Conservation (phyloP, 2,888 invertebrate genomes). For the Gonocerus acuteangulatus region DNA sequence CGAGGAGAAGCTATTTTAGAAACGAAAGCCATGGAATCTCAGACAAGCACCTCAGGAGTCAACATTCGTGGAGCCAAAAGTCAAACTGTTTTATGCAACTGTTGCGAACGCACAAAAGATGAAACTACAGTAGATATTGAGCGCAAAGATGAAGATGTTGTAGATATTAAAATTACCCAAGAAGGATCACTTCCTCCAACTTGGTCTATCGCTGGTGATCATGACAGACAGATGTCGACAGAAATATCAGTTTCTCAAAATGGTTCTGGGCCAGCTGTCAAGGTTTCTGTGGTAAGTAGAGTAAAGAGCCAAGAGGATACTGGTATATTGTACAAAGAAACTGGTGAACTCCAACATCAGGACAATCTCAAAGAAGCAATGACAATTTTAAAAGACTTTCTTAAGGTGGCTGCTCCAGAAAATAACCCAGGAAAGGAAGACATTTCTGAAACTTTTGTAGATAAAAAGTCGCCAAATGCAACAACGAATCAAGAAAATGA, state of each 20-base stretch:
- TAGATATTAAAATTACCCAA: background rate
- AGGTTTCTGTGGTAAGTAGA: conserved; percentile 9
- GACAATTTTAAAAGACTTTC: no score
- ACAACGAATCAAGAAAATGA: no score
- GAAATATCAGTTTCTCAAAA: conserved; percentile 1
- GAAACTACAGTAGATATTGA: background rate
- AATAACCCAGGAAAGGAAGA: no score
- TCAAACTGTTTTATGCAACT: background rate
- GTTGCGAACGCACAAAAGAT: background rate
- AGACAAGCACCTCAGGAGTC: background rate
- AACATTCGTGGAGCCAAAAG: background rate
- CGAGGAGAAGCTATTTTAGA: background rate
- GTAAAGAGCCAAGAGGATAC: background rate
- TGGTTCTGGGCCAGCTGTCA: background rate
- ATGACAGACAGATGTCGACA: conserved; percentile 1
- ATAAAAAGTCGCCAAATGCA: no score
- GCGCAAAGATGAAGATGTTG: background rate
- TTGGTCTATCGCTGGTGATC: no score
- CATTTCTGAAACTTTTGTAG: no score
- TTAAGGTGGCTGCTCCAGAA: no score
- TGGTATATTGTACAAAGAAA: no score
- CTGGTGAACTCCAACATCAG: no score
- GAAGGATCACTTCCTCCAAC: background rate
- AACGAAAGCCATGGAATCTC: background rate
- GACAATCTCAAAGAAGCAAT: no score